These are phyloP conservation scores for Aplocera efformata DNA, from an alignment of 2,888 invertebrate genomes.

Conservation along the genomic window DNA sequence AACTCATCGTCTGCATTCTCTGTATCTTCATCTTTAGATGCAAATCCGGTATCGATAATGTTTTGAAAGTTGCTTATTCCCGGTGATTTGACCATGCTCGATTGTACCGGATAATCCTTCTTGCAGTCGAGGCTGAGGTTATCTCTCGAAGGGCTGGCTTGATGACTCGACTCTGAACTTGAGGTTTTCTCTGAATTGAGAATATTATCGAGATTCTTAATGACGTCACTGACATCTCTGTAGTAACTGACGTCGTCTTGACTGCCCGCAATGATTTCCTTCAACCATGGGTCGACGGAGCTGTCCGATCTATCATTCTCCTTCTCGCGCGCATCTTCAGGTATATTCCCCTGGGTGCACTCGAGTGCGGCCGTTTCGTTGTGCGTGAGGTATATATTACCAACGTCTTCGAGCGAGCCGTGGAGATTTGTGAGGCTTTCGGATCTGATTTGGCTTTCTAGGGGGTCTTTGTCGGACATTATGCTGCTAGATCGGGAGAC, in stretches of 20 bases:
- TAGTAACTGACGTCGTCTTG: constrained; percentile 82
- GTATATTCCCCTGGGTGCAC: constrained; percentile 65
- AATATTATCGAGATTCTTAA: constrained; percentile 83
- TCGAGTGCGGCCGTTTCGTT: constrained; percentile 63
- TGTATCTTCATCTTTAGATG: constrained; percentile 39
- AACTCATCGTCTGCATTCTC: constrained; percentile 54
- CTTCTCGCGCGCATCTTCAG: constrained; percentile 53
- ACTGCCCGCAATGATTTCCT: constrained; percentile 79
- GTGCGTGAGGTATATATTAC: constrained; percentile 70
- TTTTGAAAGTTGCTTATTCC: constrained; percentile 72
- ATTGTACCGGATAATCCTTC: constrained; percentile 65
- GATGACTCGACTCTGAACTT: constrained; percentile 80
- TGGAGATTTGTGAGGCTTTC: constrained; percentile 84
- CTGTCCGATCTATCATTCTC: constrained; percentile 64
- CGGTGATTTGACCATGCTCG: constrained; percentile 70
- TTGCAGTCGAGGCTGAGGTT: constrained; percentile 71
- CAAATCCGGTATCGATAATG: constrained; percentile 56
- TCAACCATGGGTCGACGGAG: constrained; percentile 81
- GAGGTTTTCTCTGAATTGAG: constrained; percentile 82
- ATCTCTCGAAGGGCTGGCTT: constrained; percentile 77
- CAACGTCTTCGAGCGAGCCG: constrained; percentile 83
- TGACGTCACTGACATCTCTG: constrained; percentile 82
- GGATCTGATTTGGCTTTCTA: constrained; percentile 65
- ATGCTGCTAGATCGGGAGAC: constrained; percentile 68
- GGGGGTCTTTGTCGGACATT: constrained; percentile 66